Percentiles rank a stretch among this genome's conserved stretches.
These are phyloP conservation scores for Schizaphis graminum DNA, from an alignment of 2,888 invertebrate species.

Conservation along the genomic window DNA sequence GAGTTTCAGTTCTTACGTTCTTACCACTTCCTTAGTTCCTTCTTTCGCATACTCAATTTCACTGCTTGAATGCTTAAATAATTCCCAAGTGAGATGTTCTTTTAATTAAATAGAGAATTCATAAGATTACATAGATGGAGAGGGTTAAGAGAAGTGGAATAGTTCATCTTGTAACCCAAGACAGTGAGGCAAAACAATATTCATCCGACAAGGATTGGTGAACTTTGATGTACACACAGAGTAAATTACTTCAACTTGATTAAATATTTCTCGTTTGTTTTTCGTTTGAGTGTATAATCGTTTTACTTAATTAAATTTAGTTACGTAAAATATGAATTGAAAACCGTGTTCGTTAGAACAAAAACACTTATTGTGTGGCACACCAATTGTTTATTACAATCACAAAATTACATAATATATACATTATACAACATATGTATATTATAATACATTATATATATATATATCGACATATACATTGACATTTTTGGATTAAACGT, in stretches of 20 bases:
- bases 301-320: slow-evolving; percentile 57
- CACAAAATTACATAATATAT: neutral
- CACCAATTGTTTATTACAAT: neutral
- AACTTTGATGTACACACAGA: slow-evolving; percentile 47
- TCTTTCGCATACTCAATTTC: neutral
- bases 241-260: slow-evolving; percentile 56
- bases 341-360: neutral
- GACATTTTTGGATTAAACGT: neutral
- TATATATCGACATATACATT: neutral
- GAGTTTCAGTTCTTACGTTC: slow-evolving; percentile 25
- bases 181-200: slow-evolving; percentile 23
- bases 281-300: slow-evolving; percentile 49
- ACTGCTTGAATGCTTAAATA: slow-evolving; percentile 40
- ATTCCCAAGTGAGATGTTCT: slow-evolving; percentile 63
- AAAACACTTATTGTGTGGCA: neutral
- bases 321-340: slow-evolving; percentile 39
- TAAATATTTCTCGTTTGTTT: slow-evolving; percentile 59
- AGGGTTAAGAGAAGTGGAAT: neutral
- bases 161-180: slow-evolving; percentile 39
- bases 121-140: slow-evolving; percentile 17
- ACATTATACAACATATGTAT: neutral
- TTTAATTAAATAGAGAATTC: slow-evolving; percentile 64
- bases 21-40: neutral
- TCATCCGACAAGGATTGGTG: slow-evolving; percentile 42
- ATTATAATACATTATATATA: neutral